Evolutionary conservation across 2,113 vertebrate species (phyloP), one percentile per base, ranked within the genome.

Genomic region (Bos indicus): DNA sequence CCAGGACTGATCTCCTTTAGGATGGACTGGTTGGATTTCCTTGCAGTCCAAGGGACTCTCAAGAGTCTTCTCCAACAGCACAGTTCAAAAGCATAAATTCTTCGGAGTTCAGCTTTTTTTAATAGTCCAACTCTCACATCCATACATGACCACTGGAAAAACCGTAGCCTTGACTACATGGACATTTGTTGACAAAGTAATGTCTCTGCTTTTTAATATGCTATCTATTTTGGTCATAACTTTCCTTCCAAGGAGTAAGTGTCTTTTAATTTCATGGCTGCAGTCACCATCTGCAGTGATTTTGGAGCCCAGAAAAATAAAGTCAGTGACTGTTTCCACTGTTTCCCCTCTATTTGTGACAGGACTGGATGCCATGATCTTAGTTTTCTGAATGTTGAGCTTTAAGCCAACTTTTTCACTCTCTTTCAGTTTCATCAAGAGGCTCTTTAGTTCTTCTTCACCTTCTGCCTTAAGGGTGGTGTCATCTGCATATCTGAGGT

Each of bases 91-190:
- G 33, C 33, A 67, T 67, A 9, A n/a, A 19, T 67, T n/a, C 62
- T 19, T 67, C 0, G 2, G 16, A 0, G 33, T 0, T 67, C 33
- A 19, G 1, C 33, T 17, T 64, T 64, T 7, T 64, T 64, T 2
- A 64, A 64, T 2, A 17, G 33, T 64, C 62, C 15, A 64, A 9
- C 30, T n/a, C 30, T n/a, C 7, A 64, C 62, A 64, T n/a, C 62
- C 7, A 9, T 33, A 64, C 30, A 17, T 64, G 62, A 64, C 15
- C 3, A 64, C 15, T 17, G 62, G 62, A n/a, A n/a, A 64, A n/a
- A 17, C 62, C 62, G n/a, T 64, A n/a, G 62, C 7, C 15, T 64
- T 64, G 30, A 64, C 62, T 64, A n/a, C 1, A 64, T 2, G 7
- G 15, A 64, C 15, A 15, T 64, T n/a, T n/a, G 30, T 17, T 64